Base-by-base conservation (phyloP, 2,797 vertebrate species). In the Gila robusta region DNA sequence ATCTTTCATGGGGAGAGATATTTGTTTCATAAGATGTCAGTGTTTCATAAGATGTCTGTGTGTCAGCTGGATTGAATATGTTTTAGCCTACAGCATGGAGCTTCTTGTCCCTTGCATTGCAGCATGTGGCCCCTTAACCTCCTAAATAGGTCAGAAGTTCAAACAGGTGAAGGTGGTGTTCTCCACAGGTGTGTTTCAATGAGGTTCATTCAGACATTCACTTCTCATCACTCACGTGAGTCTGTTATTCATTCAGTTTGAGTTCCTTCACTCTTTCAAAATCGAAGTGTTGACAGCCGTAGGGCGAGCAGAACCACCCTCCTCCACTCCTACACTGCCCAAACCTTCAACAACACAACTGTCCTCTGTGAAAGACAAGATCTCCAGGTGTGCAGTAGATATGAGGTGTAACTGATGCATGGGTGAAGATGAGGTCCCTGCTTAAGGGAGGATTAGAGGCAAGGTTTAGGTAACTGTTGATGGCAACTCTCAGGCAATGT, bases 371-470 rank as follows among this genome's bases (percentile, higher is more conserved):
- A 64, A 14, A 86, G 52, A 80, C 77, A 54, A 88, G 59, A 80
- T 79, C 80, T 84, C 88, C 90, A 92, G 90, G 90, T 91, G 91
- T 71, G 35, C 86, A 76, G 69, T n/a, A 73, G 71, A 87, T 88
- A 88, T 86, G 79, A 86, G 66, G 39, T 69, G 52, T 44, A 80
- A 85, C 44, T 87, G 74, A 62, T 14, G 21, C 23, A 59, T 81
- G 35, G 39, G 44, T 78, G 54, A 81, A 82, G 83, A 86, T 80
- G 64, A 74, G 49, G 67, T 78, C 78, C 79, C 49, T 76, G 77
- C 44, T 86, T 64, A 44, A 80, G 49, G 77, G 56, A 77, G 62
- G 76, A 74, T 67, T 28, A 39, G 78, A 76, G 32, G 56, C 16
- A 35, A 74, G 71, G 67, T 62, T 79, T 67, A 82, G 28, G 67